Conservation (phyloP, 2,797 vertebrate genomes). For the Lacerta viridis region DNA sequence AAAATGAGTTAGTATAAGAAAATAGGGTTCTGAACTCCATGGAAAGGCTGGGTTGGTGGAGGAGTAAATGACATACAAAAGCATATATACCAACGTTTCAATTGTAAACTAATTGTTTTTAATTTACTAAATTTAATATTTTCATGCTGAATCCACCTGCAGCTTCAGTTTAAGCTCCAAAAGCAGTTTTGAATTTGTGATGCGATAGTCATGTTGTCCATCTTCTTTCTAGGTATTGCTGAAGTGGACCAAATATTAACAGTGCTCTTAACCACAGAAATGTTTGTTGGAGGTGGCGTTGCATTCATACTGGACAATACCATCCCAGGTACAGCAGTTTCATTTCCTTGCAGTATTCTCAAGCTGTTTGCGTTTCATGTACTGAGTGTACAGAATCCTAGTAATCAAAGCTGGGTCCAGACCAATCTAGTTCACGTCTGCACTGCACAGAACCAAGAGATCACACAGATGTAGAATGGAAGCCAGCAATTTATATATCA, state of each 20-base stretch:
- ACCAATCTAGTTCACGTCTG: not conserved
- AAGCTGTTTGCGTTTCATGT: not conserved
- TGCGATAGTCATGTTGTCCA: not conserved
- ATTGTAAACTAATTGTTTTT: not conserved
- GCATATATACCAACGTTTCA: not conserved
- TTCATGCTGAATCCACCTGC: not conserved
- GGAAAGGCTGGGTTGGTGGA: not conserved
- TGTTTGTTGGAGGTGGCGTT: constrained; percentile 96
- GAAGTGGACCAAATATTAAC: constrained; percentile 96
- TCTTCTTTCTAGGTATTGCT: constrained; percentile 81
- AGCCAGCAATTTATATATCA: not conserved
- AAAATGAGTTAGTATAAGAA: not conserved
- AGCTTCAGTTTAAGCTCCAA: not conserved
- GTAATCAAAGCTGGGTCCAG: not conserved
- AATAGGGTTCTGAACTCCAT: not conserved
- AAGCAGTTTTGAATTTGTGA: not conserved
- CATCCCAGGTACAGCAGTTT: constrained; percentile 85
- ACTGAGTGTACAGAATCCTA: not conserved
- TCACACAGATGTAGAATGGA: not conserved
- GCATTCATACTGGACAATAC: constrained; percentile 97
- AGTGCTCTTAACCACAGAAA: constrained; percentile 95
- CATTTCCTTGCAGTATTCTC: not conserved
- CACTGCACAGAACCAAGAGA: not conserved
- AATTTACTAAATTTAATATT: no score
- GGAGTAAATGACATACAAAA: not conserved